Evolutionary conservation across 2,113 vertebrate genomes (phyloP), one percentile per base, ranked within the genome.

Genomic region (Aptenodytes patagonicus): DNA sequence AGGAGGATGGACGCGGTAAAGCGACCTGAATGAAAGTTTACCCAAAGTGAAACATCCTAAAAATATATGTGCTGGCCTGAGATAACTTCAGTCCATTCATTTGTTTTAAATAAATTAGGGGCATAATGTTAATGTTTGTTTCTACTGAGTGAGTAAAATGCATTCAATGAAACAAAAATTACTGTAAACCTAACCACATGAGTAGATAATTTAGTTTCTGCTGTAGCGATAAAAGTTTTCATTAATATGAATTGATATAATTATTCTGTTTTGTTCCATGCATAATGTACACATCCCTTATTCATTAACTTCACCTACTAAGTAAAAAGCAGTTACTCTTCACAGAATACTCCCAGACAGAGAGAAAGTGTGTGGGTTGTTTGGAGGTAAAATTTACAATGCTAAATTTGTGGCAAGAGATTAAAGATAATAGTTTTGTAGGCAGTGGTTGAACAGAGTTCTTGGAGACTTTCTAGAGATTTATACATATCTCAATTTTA

Each of bases 381-480:
- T 97, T 75, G 75, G 57, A 91, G 85, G n/a, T 68, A 44, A 87
- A 95, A 92, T 95, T 93, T 94, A 55, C 89, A 73, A 57, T 92
- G 89, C 81, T 92, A 78, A 96, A 83, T 96, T 79, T 94, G 78
- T 84, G 88, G 57, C 54, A 82, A 95, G 93, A 92, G 34, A 79
- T 82, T 81, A 85, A 71, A 94, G 65, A 31, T 71, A 26, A 18
- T 19, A 54, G 21, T 61, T 52, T n/a, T 17, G 25, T 19, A 76
- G 60, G 25, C 42, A 89, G 42, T 72, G 24, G 19, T 46, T 91
- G 60, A 91, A 49, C 11, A 70, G 34, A 66, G 52, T 62, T 84
- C 47, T 87, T 83, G 51, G 19, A 55, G 55, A 5, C n/a, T 87
- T 84, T 68, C 10, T 70, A 18, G 10, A 52, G 5, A n/a, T 11